Percentiles rank a stretch among this genome's conserved stretches.
These are phyloP conservation scores for Heliconius ethilla DNA, from an alignment of 2,888 invertebrate genomes.

Conservation along the genomic window DNA sequence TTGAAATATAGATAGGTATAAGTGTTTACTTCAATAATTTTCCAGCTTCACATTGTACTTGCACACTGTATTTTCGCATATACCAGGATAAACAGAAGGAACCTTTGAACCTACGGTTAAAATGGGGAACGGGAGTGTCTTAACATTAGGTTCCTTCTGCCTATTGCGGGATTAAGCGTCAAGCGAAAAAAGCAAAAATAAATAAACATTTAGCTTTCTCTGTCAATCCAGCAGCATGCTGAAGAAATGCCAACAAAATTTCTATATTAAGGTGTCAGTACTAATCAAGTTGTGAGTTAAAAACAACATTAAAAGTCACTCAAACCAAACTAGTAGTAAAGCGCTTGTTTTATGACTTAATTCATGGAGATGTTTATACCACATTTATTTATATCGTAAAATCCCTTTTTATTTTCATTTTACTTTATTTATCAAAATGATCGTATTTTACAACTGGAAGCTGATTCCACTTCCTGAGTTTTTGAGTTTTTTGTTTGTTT, in stretches of 20 bases:
- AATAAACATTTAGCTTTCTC: neutral
- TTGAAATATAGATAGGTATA: too few relatives aligned
- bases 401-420: constrained; percentile 42
- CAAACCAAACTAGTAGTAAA: constrained; percentile 40
- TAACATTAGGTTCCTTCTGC: neutral
- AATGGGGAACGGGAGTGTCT: too few relatives aligned
- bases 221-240: neutral
- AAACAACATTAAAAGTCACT: constrained; percentile 3
- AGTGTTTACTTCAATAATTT: too few relatives aligned
- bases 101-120: too few relatives aligned
- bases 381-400: constrained; percentile 45
- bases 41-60: too few relatives aligned
- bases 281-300: neutral
- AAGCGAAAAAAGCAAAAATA: neutral
- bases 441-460: constrained; percentile 5
- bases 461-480: neutral
- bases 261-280: neutral
- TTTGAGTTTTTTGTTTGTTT: neutral
- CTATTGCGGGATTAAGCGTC: neutral
- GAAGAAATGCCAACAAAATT: neutral
- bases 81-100: too few relatives aligned
- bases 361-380: constrained; percentile 47
- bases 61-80: too few relatives aligned
- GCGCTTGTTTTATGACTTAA: constrained; percentile 47
- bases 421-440: constrained; percentile 43